Conservation (phyloP, 2,888 invertebrate species). For the Alentia gelatinosa region DNA sequence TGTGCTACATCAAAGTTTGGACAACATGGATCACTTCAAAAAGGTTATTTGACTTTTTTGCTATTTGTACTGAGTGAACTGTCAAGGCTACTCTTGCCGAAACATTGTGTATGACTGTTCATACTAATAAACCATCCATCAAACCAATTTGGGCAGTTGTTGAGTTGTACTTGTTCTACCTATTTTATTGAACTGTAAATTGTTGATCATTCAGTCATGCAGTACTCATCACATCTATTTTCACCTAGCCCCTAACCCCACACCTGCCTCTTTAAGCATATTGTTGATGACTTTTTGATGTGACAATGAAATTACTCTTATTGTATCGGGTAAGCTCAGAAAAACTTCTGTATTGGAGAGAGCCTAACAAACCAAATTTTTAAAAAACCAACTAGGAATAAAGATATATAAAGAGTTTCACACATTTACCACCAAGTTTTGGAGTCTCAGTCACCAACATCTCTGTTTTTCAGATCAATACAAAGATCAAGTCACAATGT, state of each 20-base stretch:
- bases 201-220: not conserved
- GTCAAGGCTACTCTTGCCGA: too few relatives aligned
- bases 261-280: not conserved
- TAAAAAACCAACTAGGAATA: not conserved
- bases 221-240: not conserved
- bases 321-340: too few relatives aligned
- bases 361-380: not conserved
- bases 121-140: too few relatives aligned
- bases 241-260: not conserved
- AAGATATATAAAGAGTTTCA: not conserved
- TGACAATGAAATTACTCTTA: not conserved
- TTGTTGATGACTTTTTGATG: not conserved
- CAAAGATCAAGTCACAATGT: not conserved
- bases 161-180: too few relatives aligned
- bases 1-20: too few relatives aligned
- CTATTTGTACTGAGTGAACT: too few relatives aligned
- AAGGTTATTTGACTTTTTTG: too few relatives aligned
- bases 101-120: too few relatives aligned
- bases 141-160: too few relatives aligned
- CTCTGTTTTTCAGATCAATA: not conserved
- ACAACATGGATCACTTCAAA: too few relatives aligned
- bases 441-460: not conserved
- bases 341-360: not conserved
- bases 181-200: too few relatives aligned
- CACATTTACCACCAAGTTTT: not conserved